Percentiles rank a stretch among this genome's conserved stretches.
Conservation (phyloP, 1,140 invertebrate genomes). For the Mesaphorura yosii region DNA sequence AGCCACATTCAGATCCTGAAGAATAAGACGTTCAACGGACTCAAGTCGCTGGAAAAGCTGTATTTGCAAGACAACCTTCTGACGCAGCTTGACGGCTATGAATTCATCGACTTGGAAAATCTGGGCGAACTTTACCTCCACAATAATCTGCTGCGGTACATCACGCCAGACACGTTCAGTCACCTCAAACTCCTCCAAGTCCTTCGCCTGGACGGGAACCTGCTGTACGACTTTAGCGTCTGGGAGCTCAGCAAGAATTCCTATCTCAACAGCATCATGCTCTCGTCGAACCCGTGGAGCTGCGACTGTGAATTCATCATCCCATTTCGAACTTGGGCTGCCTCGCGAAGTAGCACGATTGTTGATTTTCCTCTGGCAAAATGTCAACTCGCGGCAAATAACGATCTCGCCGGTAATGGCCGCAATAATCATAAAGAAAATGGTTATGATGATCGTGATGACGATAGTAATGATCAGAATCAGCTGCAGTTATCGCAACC, state of each 20-base stretch:
- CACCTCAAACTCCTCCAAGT: slow-evolving; percentile 64
- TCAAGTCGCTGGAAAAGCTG: slow-evolving; percentile 64
- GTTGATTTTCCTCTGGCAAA: slow-evolving; percentile 59
- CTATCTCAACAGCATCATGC: slow-evolving; percentile 53
- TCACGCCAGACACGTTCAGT: slow-evolving; percentile 68
- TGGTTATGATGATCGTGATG: no score
- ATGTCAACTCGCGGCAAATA: neutral
- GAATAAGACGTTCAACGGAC: slow-evolving; percentile 81
- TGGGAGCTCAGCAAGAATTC: slow-evolving; percentile 66
- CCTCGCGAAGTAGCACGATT: slow-evolving; percentile 64
- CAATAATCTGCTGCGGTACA: slow-evolving; percentile 65
- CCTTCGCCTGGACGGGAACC: slow-evolving; percentile 70
- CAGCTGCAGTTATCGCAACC: no score
- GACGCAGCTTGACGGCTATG: slow-evolving; percentile 65
- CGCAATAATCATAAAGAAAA: no score
- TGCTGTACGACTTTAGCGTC: slow-evolving; percentile 62
- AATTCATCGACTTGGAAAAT: slow-evolving; percentile 71
- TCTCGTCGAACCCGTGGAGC: slow-evolving; percentile 74
- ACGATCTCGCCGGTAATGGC: no score
- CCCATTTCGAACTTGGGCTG: slow-evolving; percentile 68
- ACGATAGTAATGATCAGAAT: no score
- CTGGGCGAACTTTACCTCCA: slow-evolving; percentile 74
- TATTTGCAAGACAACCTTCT: slow-evolving; percentile 76
- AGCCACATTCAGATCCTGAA: slow-evolving; percentile 73
- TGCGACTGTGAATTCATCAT: slow-evolving; percentile 82